Evolutionary conservation across 2,797 vertebrate species (phyloP).

Genomic region (Tiaroga cobitis): DNA sequence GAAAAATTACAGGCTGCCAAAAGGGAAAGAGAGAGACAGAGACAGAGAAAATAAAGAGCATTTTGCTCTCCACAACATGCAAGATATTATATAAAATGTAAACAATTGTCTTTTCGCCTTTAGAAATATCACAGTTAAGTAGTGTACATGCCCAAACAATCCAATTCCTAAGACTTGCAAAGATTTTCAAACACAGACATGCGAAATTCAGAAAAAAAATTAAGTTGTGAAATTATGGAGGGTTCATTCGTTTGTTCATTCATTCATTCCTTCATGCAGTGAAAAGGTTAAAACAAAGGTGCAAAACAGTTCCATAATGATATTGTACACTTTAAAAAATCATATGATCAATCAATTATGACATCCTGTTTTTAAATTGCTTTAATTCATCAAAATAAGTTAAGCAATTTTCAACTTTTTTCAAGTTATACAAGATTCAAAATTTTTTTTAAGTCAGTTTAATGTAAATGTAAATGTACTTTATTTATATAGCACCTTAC

Average conservation of each 20-base stretch:
- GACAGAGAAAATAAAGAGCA: constrained; percentile 27
- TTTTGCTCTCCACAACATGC: constrained; percentile 23
- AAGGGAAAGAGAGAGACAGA: constrained; percentile 46
- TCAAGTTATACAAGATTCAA: no score
- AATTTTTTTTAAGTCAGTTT: no score
- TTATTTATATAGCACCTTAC: no score
- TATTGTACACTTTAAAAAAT: background rate
- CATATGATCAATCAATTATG: no score
- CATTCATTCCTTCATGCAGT: background rate
- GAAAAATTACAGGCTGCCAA: constrained; percentile 68
- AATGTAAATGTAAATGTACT: no score
- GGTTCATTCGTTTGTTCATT: background rate
- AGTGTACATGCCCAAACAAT: background rate
- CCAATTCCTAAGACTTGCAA: background rate
- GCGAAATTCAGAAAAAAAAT: background rate
- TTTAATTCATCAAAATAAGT: no score
- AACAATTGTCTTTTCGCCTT: constrained; percentile 51
- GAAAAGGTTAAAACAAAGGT: background rate
- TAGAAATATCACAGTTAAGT: constrained; percentile 1
- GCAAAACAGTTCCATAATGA: background rate
- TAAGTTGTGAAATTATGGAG: no score
- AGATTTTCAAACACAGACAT: background rate
- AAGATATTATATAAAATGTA: constrained; percentile 53
- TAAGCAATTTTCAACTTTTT: no score
- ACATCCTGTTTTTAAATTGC: no score